Conservation (phyloP, 2,888 invertebrate genomes). For the Entomobrya proxima region DNA sequence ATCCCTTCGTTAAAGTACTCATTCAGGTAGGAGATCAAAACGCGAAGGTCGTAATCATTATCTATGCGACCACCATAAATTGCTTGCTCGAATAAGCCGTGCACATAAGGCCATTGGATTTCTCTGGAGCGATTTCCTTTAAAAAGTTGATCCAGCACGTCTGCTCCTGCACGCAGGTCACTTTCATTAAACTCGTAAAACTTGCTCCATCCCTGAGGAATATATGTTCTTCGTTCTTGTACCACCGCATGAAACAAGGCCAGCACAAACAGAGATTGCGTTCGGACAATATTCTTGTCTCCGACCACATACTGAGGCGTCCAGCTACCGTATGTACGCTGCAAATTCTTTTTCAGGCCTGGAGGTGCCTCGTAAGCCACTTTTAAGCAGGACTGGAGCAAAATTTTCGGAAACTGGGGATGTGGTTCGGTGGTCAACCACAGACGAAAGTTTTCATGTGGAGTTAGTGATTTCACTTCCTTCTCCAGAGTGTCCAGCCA, state of each 20-base stretch:
- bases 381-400: slow-evolving; percentile 88
- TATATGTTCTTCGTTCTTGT: slow-evolving; percentile 93
- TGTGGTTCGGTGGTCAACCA: slow-evolving; percentile 94
- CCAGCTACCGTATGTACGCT: slow-evolving; percentile 86
- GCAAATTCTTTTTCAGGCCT: slow-evolving; percentile 89
- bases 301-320: slow-evolving; percentile 77
- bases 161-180: slow-evolving; percentile 86
- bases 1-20: slow-evolving; percentile 81
- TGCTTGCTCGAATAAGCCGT: slow-evolving; percentile 86
- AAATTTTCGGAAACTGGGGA: slow-evolving; percentile 84
- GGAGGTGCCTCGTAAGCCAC: slow-evolving; percentile 90
- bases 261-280: slow-evolving; percentile 84
- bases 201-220: slow-evolving; percentile 94
- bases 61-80: slow-evolving; percentile 93
- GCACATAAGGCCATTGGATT: slow-evolving; percentile 85
- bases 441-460: slow-evolving; percentile 82
- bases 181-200: slow-evolving; percentile 91
- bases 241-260: slow-evolving; percentile 93
- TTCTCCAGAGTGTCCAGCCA: slow-evolving; percentile 85
- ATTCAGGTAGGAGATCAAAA: slow-evolving; percentile 83
- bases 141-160: slow-evolving; percentile 81
- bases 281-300: slow-evolving; percentile 74
- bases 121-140: slow-evolving; percentile 76
- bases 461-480: slow-evolving; percentile 79
- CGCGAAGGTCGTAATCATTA: slow-evolving; percentile 84